Conservation (phyloP, 2,888 invertebrate genomes). For the Sarcophaga carnaria region DNA sequence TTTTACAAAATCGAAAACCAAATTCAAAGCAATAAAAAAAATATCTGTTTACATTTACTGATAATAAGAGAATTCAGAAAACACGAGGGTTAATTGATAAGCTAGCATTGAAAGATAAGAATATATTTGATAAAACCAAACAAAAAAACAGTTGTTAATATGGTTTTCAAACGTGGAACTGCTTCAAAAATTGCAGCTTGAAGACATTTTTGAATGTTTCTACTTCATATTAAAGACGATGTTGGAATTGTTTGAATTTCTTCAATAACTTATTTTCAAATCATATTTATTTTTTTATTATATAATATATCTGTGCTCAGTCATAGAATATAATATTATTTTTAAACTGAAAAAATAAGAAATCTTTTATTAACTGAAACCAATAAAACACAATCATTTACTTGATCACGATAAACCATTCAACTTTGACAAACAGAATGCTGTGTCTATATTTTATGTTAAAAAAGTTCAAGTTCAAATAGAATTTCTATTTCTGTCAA, state of each 20-base stretch:
- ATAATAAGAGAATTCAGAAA: background rate
- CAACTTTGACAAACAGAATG: slow-evolving; percentile 3
- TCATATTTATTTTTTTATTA: too few relatives aligned
- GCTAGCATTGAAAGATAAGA: too few relatives aligned
- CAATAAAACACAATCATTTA: slow-evolving; percentile 8
- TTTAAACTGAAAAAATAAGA: background rate
- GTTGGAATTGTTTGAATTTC: too few relatives aligned
- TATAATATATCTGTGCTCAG: too few relatives aligned
- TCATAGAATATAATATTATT: background rate
- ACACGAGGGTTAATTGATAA: too few relatives aligned
- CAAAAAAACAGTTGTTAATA: too few relatives aligned
- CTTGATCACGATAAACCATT: slow-evolving; percentile 10
- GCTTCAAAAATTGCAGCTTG: too few relatives aligned
- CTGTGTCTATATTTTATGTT: background rate
- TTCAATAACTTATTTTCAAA: too few relatives aligned
- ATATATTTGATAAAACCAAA: too few relatives aligned
- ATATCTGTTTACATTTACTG: slow-evolving; percentile 13
- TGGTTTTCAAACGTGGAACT: too few relatives aligned
- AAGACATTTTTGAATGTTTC: too few relatives aligned
- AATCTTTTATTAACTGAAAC: background rate
- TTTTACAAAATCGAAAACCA: slow-evolving; percentile 12
- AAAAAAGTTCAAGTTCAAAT: slow-evolving; percentile 60
- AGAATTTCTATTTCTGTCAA: slow-evolving; percentile 8
- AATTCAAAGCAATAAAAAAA: slow-evolving; percentile 16
- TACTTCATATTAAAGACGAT: too few relatives aligned